Evolutionary conservation across 2,888 invertebrate genomes (phyloP).

Genomic region (Lydus trimaculatus): DNA sequence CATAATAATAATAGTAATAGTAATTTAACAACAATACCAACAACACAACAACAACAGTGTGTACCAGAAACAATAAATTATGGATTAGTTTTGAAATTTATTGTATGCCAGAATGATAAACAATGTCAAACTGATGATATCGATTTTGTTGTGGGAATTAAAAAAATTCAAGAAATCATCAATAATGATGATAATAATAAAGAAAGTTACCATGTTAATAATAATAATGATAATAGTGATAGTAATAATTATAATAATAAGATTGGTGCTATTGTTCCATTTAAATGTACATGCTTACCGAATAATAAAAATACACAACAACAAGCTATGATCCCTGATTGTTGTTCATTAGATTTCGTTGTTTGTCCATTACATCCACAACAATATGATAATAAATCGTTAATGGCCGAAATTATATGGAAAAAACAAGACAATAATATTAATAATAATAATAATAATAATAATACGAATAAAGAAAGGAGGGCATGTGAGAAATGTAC

Average conservation of each 20-base stretch:
- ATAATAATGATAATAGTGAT: no score
- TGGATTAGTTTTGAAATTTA: conserved; percentile 72
- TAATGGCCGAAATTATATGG: conserved; percentile 49
- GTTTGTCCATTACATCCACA: conserved; percentile 17
- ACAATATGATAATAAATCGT: conserved; percentile 11
- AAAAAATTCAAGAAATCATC: not conserved
- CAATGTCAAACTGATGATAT: conserved; percentile 65
- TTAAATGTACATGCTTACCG: conserved; percentile 16
- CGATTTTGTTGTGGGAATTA: conserved; percentile 19
- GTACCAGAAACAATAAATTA: not conserved
- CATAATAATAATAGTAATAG: conserved; percentile 52
- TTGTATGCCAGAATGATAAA: conserved; percentile 67
- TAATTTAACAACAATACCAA: not conserved
- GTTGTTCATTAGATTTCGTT: conserved; percentile 15
- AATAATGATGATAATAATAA: not conserved
- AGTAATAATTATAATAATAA: not conserved
- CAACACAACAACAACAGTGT: not conserved
- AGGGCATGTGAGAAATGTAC: not conserved
- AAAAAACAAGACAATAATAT: conserved; percentile 56
- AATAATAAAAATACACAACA: conserved; percentile 8
- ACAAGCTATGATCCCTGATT: conserved; percentile 25
- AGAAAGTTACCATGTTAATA: not conserved
- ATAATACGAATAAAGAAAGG: not conserved
- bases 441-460: conserved; percentile 54
- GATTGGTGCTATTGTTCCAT: not conserved